These are phyloP conservation scores for Sceloporus undulatus DNA, from an alignment of 2,113 vertebrate genomes.

Conservation along the genomic window DNA sequence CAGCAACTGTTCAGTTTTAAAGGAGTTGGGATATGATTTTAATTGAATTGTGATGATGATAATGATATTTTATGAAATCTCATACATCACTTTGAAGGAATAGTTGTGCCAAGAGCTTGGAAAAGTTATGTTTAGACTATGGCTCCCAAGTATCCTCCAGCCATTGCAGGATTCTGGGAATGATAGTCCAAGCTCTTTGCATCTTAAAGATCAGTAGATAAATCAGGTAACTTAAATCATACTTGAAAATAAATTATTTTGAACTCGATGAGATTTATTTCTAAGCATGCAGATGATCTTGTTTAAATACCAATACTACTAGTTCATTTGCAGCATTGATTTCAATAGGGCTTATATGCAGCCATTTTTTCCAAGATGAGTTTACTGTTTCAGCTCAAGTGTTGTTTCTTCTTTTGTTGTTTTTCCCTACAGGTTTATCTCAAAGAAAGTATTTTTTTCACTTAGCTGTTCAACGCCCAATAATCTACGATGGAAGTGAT, in stretches of 20 bases:
- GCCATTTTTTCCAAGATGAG: background rate
- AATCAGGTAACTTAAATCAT: background rate
- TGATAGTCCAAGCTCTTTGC: background rate
- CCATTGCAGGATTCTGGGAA: no score
- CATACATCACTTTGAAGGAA: background rate
- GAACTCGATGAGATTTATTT: background rate
- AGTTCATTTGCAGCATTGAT: background rate
- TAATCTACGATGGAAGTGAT: conserved; percentile 89
- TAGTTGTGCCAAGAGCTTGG: background rate
- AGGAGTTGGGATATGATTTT: background rate
- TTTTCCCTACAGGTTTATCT: conserved; percentile 88
- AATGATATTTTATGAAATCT: background rate
- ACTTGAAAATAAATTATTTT: background rate
- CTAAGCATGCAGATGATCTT: no score
- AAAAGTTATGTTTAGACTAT: background rate
- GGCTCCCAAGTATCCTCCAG: no score
- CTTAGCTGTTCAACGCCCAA: conserved; percentile 85
- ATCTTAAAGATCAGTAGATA: background rate
- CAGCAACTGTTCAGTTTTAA: background rate
- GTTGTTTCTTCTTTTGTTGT: background rate
- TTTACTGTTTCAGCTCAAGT: background rate
- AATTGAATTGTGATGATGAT: background rate
- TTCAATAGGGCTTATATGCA: background rate
- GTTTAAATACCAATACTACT: no score
- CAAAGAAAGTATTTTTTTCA: conserved; percentile 93